Percentiles rank a stretch among this genome's conserved stretches.
These are phyloP conservation scores for Alca torda DNA, from an alignment of 2,797 vertebrate species.

Conservation along the genomic window DNA sequence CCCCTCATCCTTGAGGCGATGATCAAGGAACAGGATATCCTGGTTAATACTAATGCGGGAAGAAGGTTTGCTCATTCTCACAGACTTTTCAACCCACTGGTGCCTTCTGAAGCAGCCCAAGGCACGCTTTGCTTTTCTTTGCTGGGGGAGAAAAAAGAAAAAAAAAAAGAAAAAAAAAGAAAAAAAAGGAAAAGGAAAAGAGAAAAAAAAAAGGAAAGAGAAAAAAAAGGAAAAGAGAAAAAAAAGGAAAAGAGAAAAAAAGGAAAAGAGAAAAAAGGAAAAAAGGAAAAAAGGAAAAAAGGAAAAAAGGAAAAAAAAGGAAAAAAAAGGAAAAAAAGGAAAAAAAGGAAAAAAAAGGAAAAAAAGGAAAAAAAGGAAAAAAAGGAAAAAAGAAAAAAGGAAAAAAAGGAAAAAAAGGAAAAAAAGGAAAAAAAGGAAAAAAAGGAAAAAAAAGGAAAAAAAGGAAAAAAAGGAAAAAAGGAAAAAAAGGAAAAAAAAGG, in stretches of 20 bases:
- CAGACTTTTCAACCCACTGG: slow-evolving; percentile 40
- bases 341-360: too few relatives aligned
- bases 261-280: too few relatives aligned
- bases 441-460: neutral
- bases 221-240: neutral
- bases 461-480: neutral
- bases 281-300: too few relatives aligned
- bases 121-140: neutral
- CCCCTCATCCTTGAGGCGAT: slow-evolving; percentile 44
- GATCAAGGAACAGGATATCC: slow-evolving; percentile 68
- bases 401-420: neutral
- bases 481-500: neutral
- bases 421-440: neutral
- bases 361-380: neutral
- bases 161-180: neutral
- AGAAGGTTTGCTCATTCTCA: slow-evolving; percentile 50
- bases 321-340: neutral
- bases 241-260: too few relatives aligned
- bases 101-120: slow-evolving; percentile 36
- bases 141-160: neutral
- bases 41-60: slow-evolving; percentile 56
- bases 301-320: neutral
- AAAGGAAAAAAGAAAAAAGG: neutral
- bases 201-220: neutral
- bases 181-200: neutral